Conservation (phyloP, 1,140 invertebrate species). For the Drosophila nikananu region DNA sequence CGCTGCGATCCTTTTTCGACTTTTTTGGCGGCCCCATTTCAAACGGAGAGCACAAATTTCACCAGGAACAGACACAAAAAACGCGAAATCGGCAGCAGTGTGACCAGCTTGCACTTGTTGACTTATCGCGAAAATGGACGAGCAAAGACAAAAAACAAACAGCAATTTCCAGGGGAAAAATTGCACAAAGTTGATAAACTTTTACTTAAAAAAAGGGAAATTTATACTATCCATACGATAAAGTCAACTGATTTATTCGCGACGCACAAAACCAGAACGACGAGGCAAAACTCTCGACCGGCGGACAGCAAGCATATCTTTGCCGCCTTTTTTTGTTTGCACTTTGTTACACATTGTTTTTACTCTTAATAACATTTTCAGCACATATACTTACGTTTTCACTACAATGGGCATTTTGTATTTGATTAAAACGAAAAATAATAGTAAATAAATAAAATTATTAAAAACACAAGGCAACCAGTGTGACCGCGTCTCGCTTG, state of each 20-base stretch:
- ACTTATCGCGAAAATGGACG: background rate
- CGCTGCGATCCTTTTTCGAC: slow-evolving; percentile 75
- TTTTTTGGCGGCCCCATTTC: slow-evolving; percentile 83
- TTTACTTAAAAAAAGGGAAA: background rate
- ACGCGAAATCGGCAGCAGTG: slow-evolving; percentile 4
- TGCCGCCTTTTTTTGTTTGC: slow-evolving; percentile 9
- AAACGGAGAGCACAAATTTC: slow-evolving; percentile 27
- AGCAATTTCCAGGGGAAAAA: background rate
- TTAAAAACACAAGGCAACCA: background rate
- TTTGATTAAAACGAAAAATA: too few species aligned
- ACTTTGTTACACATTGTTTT: background rate
- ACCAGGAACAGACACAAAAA: slow-evolving; percentile 20
- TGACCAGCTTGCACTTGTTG: background rate
- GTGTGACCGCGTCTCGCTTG: background rate
- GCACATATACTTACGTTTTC: slow-evolving; percentile 69
- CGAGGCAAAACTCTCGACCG: too few species aligned
- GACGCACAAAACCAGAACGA: too few species aligned
- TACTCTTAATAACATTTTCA: background rate
- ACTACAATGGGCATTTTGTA: slow-evolving; percentile 70
- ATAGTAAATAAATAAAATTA: background rate
- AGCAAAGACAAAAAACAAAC: too few species aligned
- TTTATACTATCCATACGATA: background rate
- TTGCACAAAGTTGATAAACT: background rate
- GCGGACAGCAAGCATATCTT: background rate
- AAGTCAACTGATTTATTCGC: background rate